These are phyloP conservation scores for Anarrhichthys ocellatus DNA, from an alignment of 2,113 vertebrate genomes.

Conservation along the genomic window DNA sequence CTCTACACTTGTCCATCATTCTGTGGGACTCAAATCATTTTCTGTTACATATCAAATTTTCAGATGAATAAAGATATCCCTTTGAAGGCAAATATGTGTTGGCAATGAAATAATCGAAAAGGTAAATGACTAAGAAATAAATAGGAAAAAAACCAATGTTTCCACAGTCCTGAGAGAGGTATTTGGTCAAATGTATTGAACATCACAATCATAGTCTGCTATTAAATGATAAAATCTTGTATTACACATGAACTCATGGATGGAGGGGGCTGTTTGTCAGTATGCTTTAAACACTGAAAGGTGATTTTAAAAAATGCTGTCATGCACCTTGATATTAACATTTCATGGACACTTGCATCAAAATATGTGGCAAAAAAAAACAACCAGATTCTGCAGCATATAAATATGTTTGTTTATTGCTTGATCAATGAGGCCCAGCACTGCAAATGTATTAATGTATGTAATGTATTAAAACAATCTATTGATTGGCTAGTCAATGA, in stretches of 20 bases:
- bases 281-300: conserved; percentile 32
- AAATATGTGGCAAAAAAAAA: conserved; percentile 24
- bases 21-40: conserved; percentile 86
- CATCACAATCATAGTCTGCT: conserved; percentile 53
- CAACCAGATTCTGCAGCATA: conserved; percentile 20
- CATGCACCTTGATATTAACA: conserved; percentile 30
- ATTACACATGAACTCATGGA: conserved; percentile 12
- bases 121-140: conserved; percentile 9
- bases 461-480: conserved; percentile 31
- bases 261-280: conserved; percentile 10
- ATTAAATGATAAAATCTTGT: conserved; percentile 23
- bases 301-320: background rate
- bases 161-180: conserved; percentile 76
- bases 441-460: conserved; percentile 11
- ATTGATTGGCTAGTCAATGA: conserved; percentile 51
- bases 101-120: conserved; percentile 27
- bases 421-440: conserved; percentile 59
- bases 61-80: conserved; percentile 63
- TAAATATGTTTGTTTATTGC: conserved; percentile 71
- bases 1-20: conserved; percentile 83
- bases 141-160: conserved; percentile 24
- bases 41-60: conserved; percentile 71
- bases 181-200: conserved; percentile 65
- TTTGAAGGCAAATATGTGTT: conserved; percentile 73
- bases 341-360: conserved; percentile 5